phyloP scores from a whole-genome alignment of 2,888 invertebrate genomes.

The Quadroppia sp. region DNA sequence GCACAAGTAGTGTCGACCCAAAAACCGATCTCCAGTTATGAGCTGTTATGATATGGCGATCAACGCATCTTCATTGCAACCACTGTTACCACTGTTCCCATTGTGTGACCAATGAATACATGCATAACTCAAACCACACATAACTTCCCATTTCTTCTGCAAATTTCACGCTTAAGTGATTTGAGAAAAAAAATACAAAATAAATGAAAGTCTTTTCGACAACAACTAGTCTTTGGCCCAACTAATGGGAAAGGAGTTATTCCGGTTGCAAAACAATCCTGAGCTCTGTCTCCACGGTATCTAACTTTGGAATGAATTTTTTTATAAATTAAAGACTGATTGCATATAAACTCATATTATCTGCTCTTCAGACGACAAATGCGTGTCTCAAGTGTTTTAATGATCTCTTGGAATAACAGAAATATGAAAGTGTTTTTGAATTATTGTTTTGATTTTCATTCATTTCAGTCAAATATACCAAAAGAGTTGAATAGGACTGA shows the following conservation, averaged over 20 bases:
- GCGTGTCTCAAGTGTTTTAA: not conserved
- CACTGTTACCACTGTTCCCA: slow-evolving; percentile 29
- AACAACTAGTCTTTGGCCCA: not conserved
- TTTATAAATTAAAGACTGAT: not conserved
- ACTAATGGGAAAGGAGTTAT: too few species aligned
- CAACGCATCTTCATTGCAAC: not conserved
- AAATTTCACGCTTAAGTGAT: slow-evolving; percentile 29
- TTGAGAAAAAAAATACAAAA: not conserved
- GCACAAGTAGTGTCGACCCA: slow-evolving; percentile 18
- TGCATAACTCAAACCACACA: not conserved
- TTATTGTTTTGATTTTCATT: not conserved
- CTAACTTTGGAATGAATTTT: slow-evolving; percentile 7
- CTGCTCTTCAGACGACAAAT: not conserved
- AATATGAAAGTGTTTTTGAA: not conserved
- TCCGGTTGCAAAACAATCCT: slow-evolving; percentile 7
- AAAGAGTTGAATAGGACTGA: not conserved
- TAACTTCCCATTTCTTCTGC: slow-evolving; percentile 8
- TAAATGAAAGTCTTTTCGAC: slow-evolving; percentile 29
- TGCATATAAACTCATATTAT: not conserved
- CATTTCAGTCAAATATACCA: not conserved
- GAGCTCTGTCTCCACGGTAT: not conserved
- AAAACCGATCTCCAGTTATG: slow-evolving; percentile 9
- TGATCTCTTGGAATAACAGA: not conserved
- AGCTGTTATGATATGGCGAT: slow-evolving; percentile 19
- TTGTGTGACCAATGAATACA: slow-evolving; percentile 28